Percentiles rank a stretch among this genome's conserved stretches.
Evolutionary conservation across 2,888 invertebrate species (phyloP).

Genomic region (Drosophila niveifrons): DNA sequence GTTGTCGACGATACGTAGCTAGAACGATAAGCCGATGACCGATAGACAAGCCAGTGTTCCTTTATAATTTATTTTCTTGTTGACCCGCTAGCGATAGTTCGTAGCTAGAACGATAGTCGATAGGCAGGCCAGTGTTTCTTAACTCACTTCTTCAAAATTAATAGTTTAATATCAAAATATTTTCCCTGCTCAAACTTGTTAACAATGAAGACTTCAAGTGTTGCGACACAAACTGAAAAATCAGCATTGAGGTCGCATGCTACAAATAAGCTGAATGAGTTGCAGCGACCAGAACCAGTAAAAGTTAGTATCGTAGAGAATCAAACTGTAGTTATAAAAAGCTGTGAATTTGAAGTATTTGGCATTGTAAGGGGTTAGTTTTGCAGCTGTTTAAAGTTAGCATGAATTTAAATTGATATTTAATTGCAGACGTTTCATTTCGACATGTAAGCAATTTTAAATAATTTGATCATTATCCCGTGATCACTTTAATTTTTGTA

Average conservation of each 20-base stretch:
- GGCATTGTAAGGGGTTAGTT: slow-evolving; percentile 83
- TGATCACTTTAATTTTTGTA: slow-evolving; percentile 21
- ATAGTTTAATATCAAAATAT: slow-evolving; percentile 22
- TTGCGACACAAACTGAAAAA: slow-evolving; percentile 34
- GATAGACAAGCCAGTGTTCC: slow-evolving; percentile 44
- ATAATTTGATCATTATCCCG: neutral
- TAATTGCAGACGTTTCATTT: slow-evolving; percentile 71
- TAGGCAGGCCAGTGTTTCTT: slow-evolving; percentile 39
- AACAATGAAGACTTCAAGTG: slow-evolving; percentile 15
- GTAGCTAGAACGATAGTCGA: slow-evolving; percentile 43
- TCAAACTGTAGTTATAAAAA: slow-evolving; percentile 14
- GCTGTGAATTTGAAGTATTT: slow-evolving; percentile 83
- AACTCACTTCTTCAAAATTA: slow-evolving; percentile 11
- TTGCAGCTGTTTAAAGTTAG: neutral
- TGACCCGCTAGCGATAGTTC: slow-evolving; percentile 19
- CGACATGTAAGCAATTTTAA: slow-evolving; percentile 61
- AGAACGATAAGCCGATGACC: slow-evolving; percentile 26
- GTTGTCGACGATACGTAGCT: slow-evolving; percentile 34
- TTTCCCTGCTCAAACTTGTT: neutral
- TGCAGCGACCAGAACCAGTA: neutral
- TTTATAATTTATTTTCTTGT: neutral
- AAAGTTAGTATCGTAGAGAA: neutral
- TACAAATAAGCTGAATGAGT: neutral
- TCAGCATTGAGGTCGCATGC: neutral
- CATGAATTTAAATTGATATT: neutral